Evolutionary conservation across 2,888 invertebrate genomes (phyloP).

Genomic region (Ennomos quercinarius): DNA sequence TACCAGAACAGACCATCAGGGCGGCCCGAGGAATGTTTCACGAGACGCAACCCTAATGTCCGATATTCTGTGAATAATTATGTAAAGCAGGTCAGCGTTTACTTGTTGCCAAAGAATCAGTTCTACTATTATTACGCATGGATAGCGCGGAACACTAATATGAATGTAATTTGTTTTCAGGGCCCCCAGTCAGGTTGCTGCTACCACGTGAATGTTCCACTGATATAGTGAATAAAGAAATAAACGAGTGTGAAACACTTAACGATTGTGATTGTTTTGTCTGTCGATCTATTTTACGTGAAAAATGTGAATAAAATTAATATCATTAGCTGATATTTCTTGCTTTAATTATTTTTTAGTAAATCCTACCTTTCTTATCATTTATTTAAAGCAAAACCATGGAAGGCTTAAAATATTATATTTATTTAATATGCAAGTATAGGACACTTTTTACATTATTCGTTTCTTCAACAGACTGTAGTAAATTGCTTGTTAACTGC

Average conservation of each 20-base stretch:
- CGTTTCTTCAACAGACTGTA: constrained; percentile 3
- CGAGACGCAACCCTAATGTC: constrained; percentile 59
- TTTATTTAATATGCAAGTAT: constrained; percentile 27
- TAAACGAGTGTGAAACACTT: constrained; percentile 1
- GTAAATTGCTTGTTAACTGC: neutral
- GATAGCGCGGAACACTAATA: constrained; percentile 1
- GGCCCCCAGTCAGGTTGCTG: constrained; percentile 62
- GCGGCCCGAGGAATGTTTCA: constrained; percentile 59
- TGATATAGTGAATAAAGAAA: constrained; percentile 45
- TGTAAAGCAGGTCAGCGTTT: constrained; percentile 58
- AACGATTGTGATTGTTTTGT: constrained; percentile 9
- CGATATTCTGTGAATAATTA: constrained; percentile 69
- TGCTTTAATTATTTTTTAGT: neutral
- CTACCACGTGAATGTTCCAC: constrained; percentile 59
- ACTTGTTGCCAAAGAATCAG: constrained; percentile 4
- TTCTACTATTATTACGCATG: constrained; percentile 4
- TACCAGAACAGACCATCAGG: constrained; percentile 66
- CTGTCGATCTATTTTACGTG: neutral
- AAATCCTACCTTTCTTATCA: too few relatives aligned
- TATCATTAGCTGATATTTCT: neutral
- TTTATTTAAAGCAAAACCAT: constrained; percentile 1
- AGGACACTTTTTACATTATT: constrained; percentile 31
- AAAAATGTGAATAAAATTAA: neutral
- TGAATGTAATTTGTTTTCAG: constrained; percentile 44
- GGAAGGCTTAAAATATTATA: constrained; percentile 3